phyloP scores from a whole-genome alignment of 2,888 invertebrate genomes.

The Cheilosia vernalis region DNA sequence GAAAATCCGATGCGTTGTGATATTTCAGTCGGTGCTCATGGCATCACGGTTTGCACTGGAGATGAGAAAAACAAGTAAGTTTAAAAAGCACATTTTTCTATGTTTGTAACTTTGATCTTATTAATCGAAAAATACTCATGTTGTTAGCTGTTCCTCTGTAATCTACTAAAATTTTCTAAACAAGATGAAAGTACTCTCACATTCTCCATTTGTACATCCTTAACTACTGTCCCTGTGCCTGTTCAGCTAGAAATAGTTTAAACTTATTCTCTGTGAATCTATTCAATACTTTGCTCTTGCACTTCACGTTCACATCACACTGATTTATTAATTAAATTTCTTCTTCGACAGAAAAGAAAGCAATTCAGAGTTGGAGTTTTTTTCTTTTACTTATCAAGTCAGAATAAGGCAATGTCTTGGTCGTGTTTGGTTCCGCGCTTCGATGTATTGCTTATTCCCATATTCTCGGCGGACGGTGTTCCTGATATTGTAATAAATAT shows the following conservation, averaged over 20 bases:
- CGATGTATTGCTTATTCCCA: background rate
- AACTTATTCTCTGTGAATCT: slow-evolving; percentile 25
- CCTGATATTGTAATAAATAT: slow-evolving; percentile 33
- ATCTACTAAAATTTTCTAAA: too few relatives aligned
- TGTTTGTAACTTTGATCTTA: background rate
- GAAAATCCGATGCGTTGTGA: slow-evolving; percentile 82
- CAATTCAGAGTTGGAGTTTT: background rate
- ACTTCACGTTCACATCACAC: slow-evolving; percentile 1
- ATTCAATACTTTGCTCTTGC: slow-evolving; percentile 24
- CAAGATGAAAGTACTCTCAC: too few relatives aligned
- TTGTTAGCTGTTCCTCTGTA: too few relatives aligned
- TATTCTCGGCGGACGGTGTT: background rate
- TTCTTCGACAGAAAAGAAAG: slow-evolving; percentile 2
- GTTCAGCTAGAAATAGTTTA: background rate
- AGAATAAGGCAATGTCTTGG: too few relatives aligned
- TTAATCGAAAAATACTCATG: too few relatives aligned
- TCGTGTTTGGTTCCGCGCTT: too few relatives aligned
- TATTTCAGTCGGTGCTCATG: slow-evolving; percentile 93
- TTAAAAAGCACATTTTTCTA: background rate
- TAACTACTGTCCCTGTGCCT: background rate
- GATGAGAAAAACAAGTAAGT: slow-evolving; percentile 85
- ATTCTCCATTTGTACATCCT: background rate
- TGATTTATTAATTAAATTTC: slow-evolving; percentile 43
- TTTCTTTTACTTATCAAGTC: background rate
- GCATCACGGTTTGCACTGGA: slow-evolving; percentile 90